Conservation (phyloP, 2,797 vertebrate genomes). For the Cuniculus paca region DNA sequence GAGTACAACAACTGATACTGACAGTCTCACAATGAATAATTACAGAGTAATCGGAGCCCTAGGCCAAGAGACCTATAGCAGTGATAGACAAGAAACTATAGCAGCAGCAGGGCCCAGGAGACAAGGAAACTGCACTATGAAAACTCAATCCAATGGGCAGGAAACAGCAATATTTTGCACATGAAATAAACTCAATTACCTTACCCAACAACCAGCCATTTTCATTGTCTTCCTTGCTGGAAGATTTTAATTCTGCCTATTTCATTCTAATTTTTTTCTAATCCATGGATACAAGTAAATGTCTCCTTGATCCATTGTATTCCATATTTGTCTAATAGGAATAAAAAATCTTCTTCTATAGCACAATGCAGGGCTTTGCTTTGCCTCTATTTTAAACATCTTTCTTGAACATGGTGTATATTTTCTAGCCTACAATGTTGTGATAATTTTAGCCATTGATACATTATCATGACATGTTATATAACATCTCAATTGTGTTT, state of each 20-base stretch:
- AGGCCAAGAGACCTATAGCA: background rate
- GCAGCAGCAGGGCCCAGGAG: background rate
- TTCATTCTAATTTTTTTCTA: background rate
- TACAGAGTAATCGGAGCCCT: constrained; percentile 4
- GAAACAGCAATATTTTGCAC: background rate
- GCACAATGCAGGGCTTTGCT: background rate
- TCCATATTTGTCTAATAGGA: background rate
- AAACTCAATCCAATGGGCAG: background rate
- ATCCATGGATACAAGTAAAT: background rate
- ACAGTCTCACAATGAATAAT: constrained; percentile 22
- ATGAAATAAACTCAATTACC: constrained; percentile 28
- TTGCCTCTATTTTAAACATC: background rate
- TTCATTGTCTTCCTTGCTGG: background rate
- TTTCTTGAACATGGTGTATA: background rate
- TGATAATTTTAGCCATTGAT: background rate
- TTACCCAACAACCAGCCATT: background rate
- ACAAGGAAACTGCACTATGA: background rate
- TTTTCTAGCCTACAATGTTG: background rate
- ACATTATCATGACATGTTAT: background rate
- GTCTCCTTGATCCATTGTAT: background rate
- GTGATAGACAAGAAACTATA: background rate
- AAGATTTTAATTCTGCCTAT: background rate
- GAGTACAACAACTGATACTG: background rate
- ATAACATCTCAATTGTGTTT: background rate
- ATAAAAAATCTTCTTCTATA: background rate